Conservation (phyloP, 2,888 invertebrate genomes). For the Nymphalis polychloros region DNA sequence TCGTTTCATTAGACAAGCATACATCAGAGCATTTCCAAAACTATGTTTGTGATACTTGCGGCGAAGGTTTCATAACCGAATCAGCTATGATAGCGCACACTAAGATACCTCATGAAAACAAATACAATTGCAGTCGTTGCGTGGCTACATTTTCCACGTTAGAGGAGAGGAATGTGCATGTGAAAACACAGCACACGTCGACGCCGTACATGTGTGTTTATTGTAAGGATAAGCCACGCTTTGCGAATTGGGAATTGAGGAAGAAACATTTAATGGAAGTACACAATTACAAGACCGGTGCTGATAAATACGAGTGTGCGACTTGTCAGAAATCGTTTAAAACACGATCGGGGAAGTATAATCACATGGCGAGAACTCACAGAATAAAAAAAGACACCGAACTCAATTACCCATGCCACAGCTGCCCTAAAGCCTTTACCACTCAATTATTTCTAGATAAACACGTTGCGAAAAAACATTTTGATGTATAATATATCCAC, state of each 20-base stretch:
- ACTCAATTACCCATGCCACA: constrained; percentile 72
- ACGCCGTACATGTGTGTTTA: constrained; percentile 72
- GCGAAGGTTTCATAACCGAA: constrained; percentile 75
- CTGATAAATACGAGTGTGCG: constrained; percentile 71
- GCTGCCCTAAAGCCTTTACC: constrained; percentile 78
- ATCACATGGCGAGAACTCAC: constrained; percentile 74
- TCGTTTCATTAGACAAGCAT: constrained; percentile 69
- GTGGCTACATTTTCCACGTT: constrained; percentile 69
- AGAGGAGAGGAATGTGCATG: constrained; percentile 68
- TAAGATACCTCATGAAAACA: constrained; percentile 73
- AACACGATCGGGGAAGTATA: constrained; percentile 73
- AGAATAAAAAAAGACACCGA: constrained; percentile 70
- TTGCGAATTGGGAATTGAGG: constrained; percentile 71
- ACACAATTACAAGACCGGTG: constrained; percentile 70
- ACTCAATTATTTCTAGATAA: constrained; percentile 79
- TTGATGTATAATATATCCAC: constrained; percentile 48
- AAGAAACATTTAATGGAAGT: constrained; percentile 72
- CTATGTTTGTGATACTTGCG: constrained; percentile 75
- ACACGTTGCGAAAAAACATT: constrained; percentile 80
- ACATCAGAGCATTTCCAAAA: constrained; percentile 74
- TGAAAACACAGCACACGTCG: constrained; percentile 71
- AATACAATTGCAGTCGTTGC: constrained; percentile 71
- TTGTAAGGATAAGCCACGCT: constrained; percentile 72
- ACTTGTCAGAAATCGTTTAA: constrained; percentile 72
- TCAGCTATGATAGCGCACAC: constrained; percentile 73